These are phyloP conservation scores for Sphaerophoria rueppellii DNA, from an alignment of 2,888 invertebrate genomes.

Conservation along the genomic window DNA sequence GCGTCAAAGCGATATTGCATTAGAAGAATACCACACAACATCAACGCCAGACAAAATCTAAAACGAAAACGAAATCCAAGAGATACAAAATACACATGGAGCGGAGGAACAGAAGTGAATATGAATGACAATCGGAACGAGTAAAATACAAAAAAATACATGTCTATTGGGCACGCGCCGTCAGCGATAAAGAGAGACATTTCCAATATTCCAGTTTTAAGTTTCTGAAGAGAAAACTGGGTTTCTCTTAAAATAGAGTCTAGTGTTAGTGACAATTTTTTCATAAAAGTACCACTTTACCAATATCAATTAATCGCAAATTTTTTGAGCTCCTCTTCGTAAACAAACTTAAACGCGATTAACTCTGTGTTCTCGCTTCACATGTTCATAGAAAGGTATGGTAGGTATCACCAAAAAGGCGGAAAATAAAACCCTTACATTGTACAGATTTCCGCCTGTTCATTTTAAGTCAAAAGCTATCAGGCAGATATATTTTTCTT, in stretches of 20 bases:
- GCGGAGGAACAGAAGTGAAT: not conserved
- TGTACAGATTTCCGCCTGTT: too few species aligned
- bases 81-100: too few species aligned
- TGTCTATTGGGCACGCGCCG: constrained; percentile 64
- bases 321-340: too few species aligned
- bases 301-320: too few species aligned
- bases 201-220: constrained; percentile 53
- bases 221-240: not conserved
- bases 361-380: too few species aligned
- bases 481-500: too few species aligned
- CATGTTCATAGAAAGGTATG: too few species aligned
- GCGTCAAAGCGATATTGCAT: constrained; percentile 7
- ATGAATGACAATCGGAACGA: constrained; percentile 64
- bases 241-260: constrained; percentile 12
- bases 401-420: too few species aligned
- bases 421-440: too few species aligned
- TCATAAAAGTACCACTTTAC: not conserved
- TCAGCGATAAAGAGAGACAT: not conserved
- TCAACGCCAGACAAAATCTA: not conserved
- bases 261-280: not conserved
- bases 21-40: constrained; percentile 16
- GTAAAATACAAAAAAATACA: constrained; percentile 22
- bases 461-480: too few species aligned
- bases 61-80: not conserved
- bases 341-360: too few species aligned